Conservation (phyloP, 2,888 invertebrate genomes). For the Tetramorium bicarinatum region DNA sequence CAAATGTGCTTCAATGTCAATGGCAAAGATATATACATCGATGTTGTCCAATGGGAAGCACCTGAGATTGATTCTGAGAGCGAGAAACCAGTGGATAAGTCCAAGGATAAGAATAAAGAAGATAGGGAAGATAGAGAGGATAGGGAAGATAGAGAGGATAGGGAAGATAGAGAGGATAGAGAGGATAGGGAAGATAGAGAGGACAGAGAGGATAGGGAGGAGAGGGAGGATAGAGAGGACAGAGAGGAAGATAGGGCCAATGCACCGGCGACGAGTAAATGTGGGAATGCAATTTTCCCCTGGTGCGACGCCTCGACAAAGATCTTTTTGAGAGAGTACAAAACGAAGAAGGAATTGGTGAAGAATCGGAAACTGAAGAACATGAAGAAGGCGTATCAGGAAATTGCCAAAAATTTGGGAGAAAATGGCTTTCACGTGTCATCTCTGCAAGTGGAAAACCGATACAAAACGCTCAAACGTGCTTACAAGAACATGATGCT, state of each 20-base stretch:
- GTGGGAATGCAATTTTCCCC: conserved; percentile 32
- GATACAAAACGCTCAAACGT: conserved; percentile 44
- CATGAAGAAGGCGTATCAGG: conserved; percentile 42
- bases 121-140: too few species aligned
- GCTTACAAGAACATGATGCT: conserved; percentile 56
- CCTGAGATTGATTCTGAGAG: conserved; percentile 9
- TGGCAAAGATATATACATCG: conserved; percentile 34
- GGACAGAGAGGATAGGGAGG: too few species aligned
- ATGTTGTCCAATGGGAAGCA: conserved; percentile 26
- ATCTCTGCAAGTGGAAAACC: conserved; percentile 47
- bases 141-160: too few species aligned
- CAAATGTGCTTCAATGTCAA: conserved; percentile 47
- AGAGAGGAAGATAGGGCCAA: background rate
- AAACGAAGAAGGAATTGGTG: conserved; percentile 33
- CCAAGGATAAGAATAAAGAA: background rate
- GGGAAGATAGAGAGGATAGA: too few species aligned
- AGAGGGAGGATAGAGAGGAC: too few species aligned
- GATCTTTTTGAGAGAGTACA: conserved; percentile 45
- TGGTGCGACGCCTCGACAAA: conserved; percentile 45
- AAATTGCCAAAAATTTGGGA: conserved; percentile 16
- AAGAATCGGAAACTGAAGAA: conserved; percentile 35
- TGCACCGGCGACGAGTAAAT: conserved; percentile 24
- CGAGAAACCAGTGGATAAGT: background rate
- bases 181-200: too few species aligned
- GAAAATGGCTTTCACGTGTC: conserved; percentile 34